These are phyloP conservation scores for Leuctra nigra DNA, from an alignment of 2,888 invertebrate species.

Conservation along the genomic window DNA sequence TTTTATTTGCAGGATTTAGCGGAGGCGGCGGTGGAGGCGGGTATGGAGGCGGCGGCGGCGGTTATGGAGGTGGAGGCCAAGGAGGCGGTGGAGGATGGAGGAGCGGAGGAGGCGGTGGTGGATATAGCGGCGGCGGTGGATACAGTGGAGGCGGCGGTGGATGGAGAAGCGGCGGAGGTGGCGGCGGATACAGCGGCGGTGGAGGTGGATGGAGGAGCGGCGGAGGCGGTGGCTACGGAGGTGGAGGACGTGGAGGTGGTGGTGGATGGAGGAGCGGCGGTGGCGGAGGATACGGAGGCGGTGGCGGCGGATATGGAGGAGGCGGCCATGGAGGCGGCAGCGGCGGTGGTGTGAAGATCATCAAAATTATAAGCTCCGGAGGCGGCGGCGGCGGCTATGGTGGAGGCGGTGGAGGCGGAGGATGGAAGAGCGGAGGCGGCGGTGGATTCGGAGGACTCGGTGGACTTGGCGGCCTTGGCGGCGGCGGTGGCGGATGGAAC, in stretches of 20 bases:
- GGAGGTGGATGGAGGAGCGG: constrained; percentile 8
- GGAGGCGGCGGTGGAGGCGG: too few relatives aligned
- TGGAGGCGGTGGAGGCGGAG: not conserved
- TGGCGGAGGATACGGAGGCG: not conserved
- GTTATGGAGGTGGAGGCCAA: not conserved
- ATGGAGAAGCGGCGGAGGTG: constrained; percentile 1
- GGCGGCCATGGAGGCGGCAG: not conserved
- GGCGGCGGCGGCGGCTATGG: constrained; percentile 5
- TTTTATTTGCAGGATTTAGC: too few relatives aligned
- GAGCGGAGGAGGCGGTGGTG: not conserved
- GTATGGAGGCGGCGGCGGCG: constrained; percentile 3
- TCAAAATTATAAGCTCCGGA: not conserved
- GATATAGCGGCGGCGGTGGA: constrained; percentile 12
- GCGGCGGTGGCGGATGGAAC: constrained; percentile 15
- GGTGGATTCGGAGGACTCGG: constrained; percentile 10
- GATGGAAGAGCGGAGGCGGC: constrained; percentile 6
- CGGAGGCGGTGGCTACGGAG: not conserved
- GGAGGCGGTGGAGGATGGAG: not conserved
- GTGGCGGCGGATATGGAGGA: not conserved
- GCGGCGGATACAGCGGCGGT: not conserved
- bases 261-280: not conserved
- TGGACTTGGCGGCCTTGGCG: not conserved
- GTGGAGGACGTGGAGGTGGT: not conserved
- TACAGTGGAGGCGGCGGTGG: constrained; percentile 9
- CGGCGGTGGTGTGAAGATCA: not conserved